phyloP scores from a whole-genome alignment of 2,113 vertebrate genomes.

The Oryctolagus cuniculus region mOryCun1.1 NC_091452.1:10484501-10485000 shows the following conservation, averaged over 20 bases:
- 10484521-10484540: not conserved
- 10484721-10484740: not conserved
- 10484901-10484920: not conserved
- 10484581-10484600: not conserved
- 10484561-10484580: rapidly evolving
- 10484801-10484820: not conserved
- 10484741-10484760: not conserved
- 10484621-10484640: not conserved
- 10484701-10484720: not conserved
- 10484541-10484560: too few relatives aligned
- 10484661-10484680: too few relatives aligned
- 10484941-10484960: too few relatives aligned
- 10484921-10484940: too few relatives aligned
- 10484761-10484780: too few relatives aligned
- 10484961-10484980: too few relatives aligned
- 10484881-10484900: not conserved
- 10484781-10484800: not conserved
- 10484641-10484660: not conserved
- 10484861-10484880: not conserved
- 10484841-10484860: not conserved
- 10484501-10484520: not conserved
- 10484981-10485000: not conserved
- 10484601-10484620: not conserved
- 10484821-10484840: not conserved
- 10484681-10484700: not conserved